Evolutionary conservation across 2,797 vertebrate species (phyloP), one percentile per base, ranked within the genome.

Genomic region (Brachyalestes nurse): DNA sequence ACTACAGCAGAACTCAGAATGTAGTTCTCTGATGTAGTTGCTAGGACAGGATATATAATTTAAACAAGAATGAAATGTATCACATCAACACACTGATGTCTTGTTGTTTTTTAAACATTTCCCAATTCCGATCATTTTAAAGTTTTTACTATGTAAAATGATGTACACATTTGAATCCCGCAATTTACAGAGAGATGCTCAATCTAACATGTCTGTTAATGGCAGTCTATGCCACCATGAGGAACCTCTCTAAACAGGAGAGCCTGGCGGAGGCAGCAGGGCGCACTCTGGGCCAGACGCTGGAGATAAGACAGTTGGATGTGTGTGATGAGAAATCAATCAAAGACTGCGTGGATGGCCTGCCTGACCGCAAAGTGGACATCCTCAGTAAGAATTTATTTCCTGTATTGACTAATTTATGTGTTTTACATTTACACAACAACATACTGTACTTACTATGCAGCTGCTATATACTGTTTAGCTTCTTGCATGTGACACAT

Each of bases 201-300:
- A 8, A 7, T 7, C 64, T 40, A 53, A 60, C 40, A 8, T 42
- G 47, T 61, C 65, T 38, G 1, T 49, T 57, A 14, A 42, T 21
- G 9, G 8, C 77, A 97, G 96, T 96, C 42, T 96, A 94, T 21
- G 96, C 96, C 78, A 97, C 95, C 72, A 96, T 97, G 95, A 87
- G 95, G 86, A 95, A 96, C 84, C 86, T 95, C 66, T 87, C 85
- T 64, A 96, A 94, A 86, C 91, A 88, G 0, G 88, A 90, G 51
- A 79, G 87, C 0, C 89, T 97, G 2, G 90, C 93, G 2, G 91
- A 95, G 81, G 95, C 91, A 4, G 93, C 91, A 1, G 94, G 94
- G 70, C 87, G 53, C 61, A 91, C 90, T 21, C 86, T 96, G 87
- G 96, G 95, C 42, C 90, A 92, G 79, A 96, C 95, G 17, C 73